Conservation (phyloP, 1,140 invertebrate genomes). For the Phthorimaea operculella region DNA sequence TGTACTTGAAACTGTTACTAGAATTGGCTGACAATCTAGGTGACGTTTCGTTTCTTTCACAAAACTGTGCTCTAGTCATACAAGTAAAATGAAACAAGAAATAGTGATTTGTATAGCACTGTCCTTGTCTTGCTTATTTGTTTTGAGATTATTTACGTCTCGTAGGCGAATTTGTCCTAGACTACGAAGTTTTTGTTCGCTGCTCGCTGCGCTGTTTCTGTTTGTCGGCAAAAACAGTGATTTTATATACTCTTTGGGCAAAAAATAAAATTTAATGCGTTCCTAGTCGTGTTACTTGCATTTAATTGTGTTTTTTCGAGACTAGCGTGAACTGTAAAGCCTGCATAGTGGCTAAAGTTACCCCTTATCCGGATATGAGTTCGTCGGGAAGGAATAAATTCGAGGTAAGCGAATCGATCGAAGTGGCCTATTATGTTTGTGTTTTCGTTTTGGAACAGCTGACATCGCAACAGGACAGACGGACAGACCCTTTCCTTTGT, state of each 20-base stretch:
- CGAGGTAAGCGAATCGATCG: constrained; percentile 63
- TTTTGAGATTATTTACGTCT: neutral
- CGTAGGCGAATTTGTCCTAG: too few relatives aligned
- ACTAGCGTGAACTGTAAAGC: constrained; percentile 13
- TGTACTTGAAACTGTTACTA: too few relatives aligned
- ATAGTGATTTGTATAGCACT: neutral
- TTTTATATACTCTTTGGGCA: too few relatives aligned
- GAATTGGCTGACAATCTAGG: neutral
- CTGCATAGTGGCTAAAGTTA: constrained; percentile 59
- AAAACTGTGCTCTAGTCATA: neutral
- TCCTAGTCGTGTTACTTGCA: neutral
- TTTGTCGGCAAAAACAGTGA: too few relatives aligned
- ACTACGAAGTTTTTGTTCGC: neutral
- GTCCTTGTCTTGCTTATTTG: neutral
- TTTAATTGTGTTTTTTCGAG: neutral
- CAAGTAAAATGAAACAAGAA: neutral
- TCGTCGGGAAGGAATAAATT: constrained; percentile 71
- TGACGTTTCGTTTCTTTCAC: neutral
- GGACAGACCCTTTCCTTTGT: constrained; percentile 37
- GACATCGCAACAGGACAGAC: constrained; percentile 35
- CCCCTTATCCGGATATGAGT: constrained; percentile 63
- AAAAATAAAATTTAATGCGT: neutral
- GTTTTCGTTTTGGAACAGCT: constrained; percentile 63
- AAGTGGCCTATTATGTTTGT: constrained; percentile 47
- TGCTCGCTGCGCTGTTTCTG: neutral